Evolutionary conservation across 2,888 invertebrate genomes (phyloP).

Genomic region (Agrilus mali): DNA sequence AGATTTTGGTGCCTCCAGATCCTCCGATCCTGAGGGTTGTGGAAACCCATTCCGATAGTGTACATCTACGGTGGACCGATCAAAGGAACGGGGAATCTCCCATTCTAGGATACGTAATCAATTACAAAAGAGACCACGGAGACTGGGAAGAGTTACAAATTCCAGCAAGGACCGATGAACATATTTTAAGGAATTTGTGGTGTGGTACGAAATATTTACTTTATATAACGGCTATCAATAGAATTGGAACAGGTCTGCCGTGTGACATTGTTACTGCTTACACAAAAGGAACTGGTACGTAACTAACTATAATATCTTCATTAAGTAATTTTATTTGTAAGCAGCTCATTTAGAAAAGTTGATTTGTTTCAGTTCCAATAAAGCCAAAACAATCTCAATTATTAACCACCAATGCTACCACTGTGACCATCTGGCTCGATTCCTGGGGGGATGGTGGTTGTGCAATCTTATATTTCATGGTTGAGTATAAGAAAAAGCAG

Average conservation of each 20-base stretch:
- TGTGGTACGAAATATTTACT: slow-evolving; percentile 81
- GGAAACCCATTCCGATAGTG: slow-evolving; percentile 69
- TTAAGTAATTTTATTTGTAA: no score
- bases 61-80: slow-evolving; percentile 67
- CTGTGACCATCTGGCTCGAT: slow-evolving; percentile 75
- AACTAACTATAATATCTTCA: neutral
- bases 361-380: slow-evolving; percentile 48
- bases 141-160: slow-evolving; percentile 88
- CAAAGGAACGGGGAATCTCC: slow-evolving; percentile 74
- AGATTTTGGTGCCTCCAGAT: slow-evolving; percentile 71
- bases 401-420: slow-evolving; percentile 75
- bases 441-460: slow-evolving; percentile 85
- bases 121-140: slow-evolving; percentile 79
- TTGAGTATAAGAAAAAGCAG: slow-evolving; percentile 59
- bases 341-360: neutral
- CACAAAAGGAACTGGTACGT: slow-evolving; percentile 62
- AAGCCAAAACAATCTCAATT: slow-evolving; percentile 70
- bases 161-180: slow-evolving; percentile 66
- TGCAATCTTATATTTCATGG: slow-evolving; percentile 72
- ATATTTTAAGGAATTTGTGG: slow-evolving; percentile 70
- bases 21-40: slow-evolving; percentile 71
- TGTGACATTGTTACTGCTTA: slow-evolving; percentile 79
- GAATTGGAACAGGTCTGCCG: slow-evolving; percentile 78
- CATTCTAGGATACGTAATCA: slow-evolving; percentile 74
- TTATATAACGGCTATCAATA: slow-evolving; percentile 81